Conservation (phyloP, 2,888 invertebrate genomes). For the Melanostoma mellinum region DNA sequence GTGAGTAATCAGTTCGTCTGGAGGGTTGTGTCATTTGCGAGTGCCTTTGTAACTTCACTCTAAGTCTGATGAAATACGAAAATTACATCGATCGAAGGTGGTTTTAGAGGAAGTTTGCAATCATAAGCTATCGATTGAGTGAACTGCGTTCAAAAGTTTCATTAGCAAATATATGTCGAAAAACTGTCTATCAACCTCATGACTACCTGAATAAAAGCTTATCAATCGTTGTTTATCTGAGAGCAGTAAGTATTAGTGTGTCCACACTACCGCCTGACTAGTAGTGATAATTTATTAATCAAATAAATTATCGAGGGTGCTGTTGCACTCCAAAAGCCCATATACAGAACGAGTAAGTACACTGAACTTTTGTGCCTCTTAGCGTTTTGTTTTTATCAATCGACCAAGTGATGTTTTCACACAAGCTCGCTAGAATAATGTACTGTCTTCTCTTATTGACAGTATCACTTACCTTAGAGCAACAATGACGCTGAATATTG, state of each 20-base stretch:
- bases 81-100: too few relatives aligned
- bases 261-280: slow-evolving; percentile 23
- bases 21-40: too few relatives aligned
- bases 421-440: slow-evolving; percentile 8
- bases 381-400: background rate
- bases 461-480: background rate
- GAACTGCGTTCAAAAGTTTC: background rate
- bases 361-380: slow-evolving; percentile 21
- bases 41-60: too few relatives aligned
- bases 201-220: slow-evolving; percentile 12
- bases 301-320: slow-evolving; percentile 17
- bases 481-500: slow-evolving; percentile 4
- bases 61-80: too few relatives aligned
- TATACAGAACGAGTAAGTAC: slow-evolving; percentile 18
- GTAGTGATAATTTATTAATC: slow-evolving; percentile 29
- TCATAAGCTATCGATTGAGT: too few relatives aligned
- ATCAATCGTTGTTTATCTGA: slow-evolving; percentile 13
- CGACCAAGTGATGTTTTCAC: slow-evolving; percentile 6
- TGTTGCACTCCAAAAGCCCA: background rate
- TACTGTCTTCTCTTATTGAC: slow-evolving; percentile 15
- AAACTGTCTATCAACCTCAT: slow-evolving; percentile 25
- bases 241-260: background rate
- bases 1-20: too few relatives aligned
- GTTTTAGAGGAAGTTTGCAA: too few relatives aligned
- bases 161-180: background rate